phyloP scores from a whole-genome alignment of 1,140 invertebrate species.

The Trachymyrmex septentrionalis region DNA sequence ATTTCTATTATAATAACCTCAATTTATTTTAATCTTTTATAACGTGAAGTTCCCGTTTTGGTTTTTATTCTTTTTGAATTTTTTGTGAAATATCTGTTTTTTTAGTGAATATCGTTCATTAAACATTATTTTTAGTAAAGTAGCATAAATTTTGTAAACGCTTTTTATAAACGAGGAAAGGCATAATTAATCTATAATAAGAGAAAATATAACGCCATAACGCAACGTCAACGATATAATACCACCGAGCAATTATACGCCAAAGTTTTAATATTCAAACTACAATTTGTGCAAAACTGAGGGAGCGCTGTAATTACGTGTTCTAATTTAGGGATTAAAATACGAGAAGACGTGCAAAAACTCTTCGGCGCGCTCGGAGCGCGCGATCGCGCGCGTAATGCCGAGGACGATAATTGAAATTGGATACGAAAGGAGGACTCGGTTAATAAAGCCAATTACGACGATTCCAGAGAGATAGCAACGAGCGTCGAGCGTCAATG shows the following conservation, averaged over 20 bases:
- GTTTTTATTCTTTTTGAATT: neutral
- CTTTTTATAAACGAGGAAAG: neutral
- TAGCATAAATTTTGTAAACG: neutral
- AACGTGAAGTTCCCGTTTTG: neutral
- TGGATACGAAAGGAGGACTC: slow-evolving; percentile 63
- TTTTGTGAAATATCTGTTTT: neutral
- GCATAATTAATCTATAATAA: slow-evolving; percentile 39
- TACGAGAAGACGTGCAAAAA: slow-evolving; percentile 55
- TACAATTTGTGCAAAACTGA: slow-evolving; percentile 51
- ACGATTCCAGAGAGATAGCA: slow-evolving; percentile 64
- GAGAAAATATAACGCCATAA: slow-evolving; percentile 5
- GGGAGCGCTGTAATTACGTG: slow-evolving; percentile 47
- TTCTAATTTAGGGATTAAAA: slow-evolving; percentile 63
- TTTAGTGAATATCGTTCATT: neutral
- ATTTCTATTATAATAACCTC: neutral
- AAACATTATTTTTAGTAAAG: neutral
- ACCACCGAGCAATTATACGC: slow-evolving; percentile 26
- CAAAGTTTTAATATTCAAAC: slow-evolving; percentile 51
- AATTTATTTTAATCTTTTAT: neutral
- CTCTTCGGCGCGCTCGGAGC: slow-evolving; percentile 26
- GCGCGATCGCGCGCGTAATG: slow-evolving; percentile 55
- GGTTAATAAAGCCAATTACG: slow-evolving; percentile 73
- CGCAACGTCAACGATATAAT: slow-evolving; percentile 30
- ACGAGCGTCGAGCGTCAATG: slow-evolving; percentile 42
- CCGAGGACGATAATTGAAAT: slow-evolving; percentile 72